phyloP scores from a whole-genome alignment of 1,140 invertebrate species.

The Acromyrmex heyeri region DNA sequence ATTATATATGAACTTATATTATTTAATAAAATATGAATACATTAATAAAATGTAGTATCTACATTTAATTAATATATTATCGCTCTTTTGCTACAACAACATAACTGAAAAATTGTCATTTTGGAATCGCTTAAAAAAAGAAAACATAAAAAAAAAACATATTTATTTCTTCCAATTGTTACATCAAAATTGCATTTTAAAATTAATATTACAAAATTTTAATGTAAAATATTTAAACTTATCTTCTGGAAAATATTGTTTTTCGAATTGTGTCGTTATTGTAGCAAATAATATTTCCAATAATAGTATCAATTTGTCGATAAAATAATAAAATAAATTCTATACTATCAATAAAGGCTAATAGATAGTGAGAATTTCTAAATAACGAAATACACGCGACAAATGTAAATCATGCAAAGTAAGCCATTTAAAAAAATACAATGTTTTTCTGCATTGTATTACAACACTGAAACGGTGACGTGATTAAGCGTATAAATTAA shows the following conservation, averaged over 20 bases:
- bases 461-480: background rate
- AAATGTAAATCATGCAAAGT: background rate
- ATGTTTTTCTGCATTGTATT: background rate
- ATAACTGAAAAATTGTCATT: too few relatives aligned
- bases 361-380: background rate
- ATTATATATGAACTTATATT: background rate
- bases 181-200: too few relatives aligned
- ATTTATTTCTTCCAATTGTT: too few relatives aligned
- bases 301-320: background rate
- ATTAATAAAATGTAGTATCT: background rate
- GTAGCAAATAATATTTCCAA: background rate
- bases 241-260: too few relatives aligned
- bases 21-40: background rate
- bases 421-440: background rate
- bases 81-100: too few relatives aligned
- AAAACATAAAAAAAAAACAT: too few relatives aligned
- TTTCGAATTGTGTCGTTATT: too few relatives aligned
- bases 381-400: background rate
- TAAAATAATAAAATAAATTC: background rate
- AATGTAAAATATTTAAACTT: too few relatives aligned
- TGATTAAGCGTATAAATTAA: slow-evolving; percentile 42
- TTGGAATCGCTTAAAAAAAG: too few relatives aligned
- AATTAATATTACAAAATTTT: too few relatives aligned
- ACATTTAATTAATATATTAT: slow-evolving; percentile 4
- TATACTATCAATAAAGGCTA: background rate